Evolutionary conservation across 2,797 vertebrate genomes (phyloP).

Genomic region (Acropternis orthonyx): DNA sequence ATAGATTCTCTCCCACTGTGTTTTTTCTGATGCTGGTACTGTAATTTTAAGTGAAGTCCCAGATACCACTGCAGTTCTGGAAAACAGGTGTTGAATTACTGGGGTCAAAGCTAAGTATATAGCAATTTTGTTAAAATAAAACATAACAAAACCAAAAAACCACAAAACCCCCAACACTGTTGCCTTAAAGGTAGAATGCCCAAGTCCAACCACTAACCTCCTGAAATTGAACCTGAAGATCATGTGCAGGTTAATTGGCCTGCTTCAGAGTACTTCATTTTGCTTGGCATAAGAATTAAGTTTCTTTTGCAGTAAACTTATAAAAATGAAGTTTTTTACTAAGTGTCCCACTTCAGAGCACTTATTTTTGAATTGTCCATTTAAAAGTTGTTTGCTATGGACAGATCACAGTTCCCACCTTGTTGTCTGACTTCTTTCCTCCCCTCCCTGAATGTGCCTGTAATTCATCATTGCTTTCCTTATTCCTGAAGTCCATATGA

Average conservation of each 20-base stretch:
- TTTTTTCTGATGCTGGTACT: background rate
- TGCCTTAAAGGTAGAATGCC: background rate
- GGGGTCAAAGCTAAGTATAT: background rate
- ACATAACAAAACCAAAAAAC: background rate
- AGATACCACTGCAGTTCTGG: background rate
- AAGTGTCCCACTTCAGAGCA: background rate
- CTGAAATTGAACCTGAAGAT: background rate
- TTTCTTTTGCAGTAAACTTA: background rate
- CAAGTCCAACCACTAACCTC: background rate
- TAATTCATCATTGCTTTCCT: background rate
- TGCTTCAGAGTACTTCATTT: background rate
- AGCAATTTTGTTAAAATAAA: background rate
- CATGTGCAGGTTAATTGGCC: background rate
- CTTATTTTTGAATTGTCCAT: background rate
- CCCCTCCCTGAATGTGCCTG: background rate
- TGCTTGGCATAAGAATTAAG: background rate
- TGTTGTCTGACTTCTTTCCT: background rate
- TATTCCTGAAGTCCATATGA: background rate
- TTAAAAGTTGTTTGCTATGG: background rate
- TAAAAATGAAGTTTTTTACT: background rate
- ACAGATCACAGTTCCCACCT: background rate
- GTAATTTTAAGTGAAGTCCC: background rate
- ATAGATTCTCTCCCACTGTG: background rate
- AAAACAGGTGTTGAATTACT: background rate
- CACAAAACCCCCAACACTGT: background rate